A percentile compares a stretch with the other conserved stretches of the same genome.
These are phyloP conservation scores for Xestia rhomboidea DNA, from an alignment of 2,888 invertebrate species.

Conservation along the genomic window DNA sequence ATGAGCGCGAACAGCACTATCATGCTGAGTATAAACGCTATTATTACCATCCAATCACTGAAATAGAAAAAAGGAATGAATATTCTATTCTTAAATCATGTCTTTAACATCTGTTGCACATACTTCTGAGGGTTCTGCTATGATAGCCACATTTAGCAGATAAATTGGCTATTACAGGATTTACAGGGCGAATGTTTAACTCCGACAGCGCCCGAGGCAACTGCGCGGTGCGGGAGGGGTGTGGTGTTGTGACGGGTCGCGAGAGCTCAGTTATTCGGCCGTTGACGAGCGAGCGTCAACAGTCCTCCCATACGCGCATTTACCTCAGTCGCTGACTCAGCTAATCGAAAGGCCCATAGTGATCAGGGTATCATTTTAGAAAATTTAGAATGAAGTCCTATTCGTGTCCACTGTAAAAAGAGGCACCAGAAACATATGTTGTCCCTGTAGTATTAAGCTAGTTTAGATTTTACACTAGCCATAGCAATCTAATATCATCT, in stretches of 20 bases:
- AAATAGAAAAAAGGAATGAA: conserved; percentile 65
- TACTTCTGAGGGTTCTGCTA: no score
- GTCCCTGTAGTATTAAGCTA: no score
- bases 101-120: background rate
- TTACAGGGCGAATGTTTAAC: no score
- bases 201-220: no score
- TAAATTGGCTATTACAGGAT: no score
- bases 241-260: no score
- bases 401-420: background rate
- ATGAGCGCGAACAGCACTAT: conserved; percentile 92
- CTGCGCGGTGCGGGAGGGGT: no score
- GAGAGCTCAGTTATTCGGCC: no score
- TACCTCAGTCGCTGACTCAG: background rate
- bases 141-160: background rate
- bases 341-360: background rate
- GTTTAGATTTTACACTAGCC: background rate
- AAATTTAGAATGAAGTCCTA: background rate
- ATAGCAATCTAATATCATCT: background rate
- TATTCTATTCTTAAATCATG: background rate
- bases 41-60: conserved; percentile 93
- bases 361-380: background rate
- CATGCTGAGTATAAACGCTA: conserved; percentile 92
- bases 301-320: background rate
- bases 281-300: no score
- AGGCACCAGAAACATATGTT: background rate